Base-by-base conservation (phyloP, 2,113 vertebrate genomes). In the Melierax canorus region DNA sequence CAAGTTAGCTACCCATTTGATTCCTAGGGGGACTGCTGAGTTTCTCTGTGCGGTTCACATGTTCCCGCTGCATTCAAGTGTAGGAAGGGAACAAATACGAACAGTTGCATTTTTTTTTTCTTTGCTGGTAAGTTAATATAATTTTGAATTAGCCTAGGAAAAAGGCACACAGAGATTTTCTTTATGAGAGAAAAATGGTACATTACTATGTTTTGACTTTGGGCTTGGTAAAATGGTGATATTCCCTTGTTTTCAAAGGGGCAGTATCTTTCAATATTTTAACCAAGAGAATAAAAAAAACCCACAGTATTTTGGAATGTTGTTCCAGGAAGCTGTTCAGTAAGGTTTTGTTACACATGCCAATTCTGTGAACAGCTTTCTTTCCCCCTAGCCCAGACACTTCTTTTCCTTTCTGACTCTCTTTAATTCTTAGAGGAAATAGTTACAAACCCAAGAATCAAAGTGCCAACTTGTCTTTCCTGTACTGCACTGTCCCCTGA, bases 361-460 rank as follows among this genome's bases (percentile, higher is more conserved):
- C 81, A 81, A 8, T 74, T 87, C 21, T 85, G 12, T 87, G 86
- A 92, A 73, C 69, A 95, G 86, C 74, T 76, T 83, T 3, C 38
- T 83, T 66, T 86, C 11, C 29, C 39, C 6, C 39, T 51, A 59
- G 60, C 8, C 1, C 53, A 81, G 51, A 55, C 92, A 59, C 34
- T 73, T 86, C 23, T 90, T 79, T 79, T 92, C 30, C 51, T 83
- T 90, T 95, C 67, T 95, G 56, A 22, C 53, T 68, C 26, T 95
- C 88, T 84, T 81, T 71, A 91, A 94, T 34, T 96, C 95, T 58
- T 55, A 93, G 68, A 95, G 88, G 88, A 97, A 96, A 86, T 18
- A 9, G 29, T 94, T 75, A 68, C 51, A 84, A 94, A 88, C 66
- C 26, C 27, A 62, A 41, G 80, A 90, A 69, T 82, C 67, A 48